Evolutionary conservation across 2,113 vertebrate genomes (phyloP), one percentile per base, ranked within the genome.

Genomic region (Myotis brandtii): DNA sequence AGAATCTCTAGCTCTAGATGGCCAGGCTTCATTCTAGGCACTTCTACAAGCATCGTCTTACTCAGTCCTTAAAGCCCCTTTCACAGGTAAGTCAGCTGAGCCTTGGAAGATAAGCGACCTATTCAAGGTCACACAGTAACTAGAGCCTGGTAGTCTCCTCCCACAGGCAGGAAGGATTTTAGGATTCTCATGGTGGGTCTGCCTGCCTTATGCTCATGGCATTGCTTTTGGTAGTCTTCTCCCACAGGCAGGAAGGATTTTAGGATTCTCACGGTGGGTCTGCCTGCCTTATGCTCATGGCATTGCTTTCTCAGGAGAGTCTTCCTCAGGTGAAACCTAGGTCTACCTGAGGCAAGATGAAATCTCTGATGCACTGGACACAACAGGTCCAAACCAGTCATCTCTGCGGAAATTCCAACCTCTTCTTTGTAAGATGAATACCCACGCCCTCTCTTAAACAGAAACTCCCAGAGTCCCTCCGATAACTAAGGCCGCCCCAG

Each of bases 401-500:
- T 6, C 59, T 84, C 59, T 13, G 59, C 32, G 66, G 40, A 50
- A 40, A 72, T 5, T 37, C 70, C 92, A 86, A 77, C 70, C 40
- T 95, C 90, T 62, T n/a, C 91, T 72, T 86, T 88, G 18, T 54
- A 82, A 50, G 46, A 40, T 37, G 43, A 89, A 59, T 40, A 34
- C 40, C 40, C 6, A 40, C 2, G 13, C 20, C 48, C 9, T 11
- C 52, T 83, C 11, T 43, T 89, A 54, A 84, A 70, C 30, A 93
- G 83, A 95, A 96, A 69, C 34, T 75, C 59, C 48, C 86, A 32
- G 40, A 46, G 32, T 66, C 5, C 48, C 56, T 87, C 54, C 82
- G 77, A 4, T 5, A 54, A 43, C 62, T 18, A 87, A 40, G 11
- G 30, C 75, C 40, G 23, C 75, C 40, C 86, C 72, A 32, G 67